Evolutionary conservation across 2,888 invertebrate species (phyloP), one percentile per base, ranked within the genome.

Genomic region (Drosophila pseudotakahashii): DNA sequence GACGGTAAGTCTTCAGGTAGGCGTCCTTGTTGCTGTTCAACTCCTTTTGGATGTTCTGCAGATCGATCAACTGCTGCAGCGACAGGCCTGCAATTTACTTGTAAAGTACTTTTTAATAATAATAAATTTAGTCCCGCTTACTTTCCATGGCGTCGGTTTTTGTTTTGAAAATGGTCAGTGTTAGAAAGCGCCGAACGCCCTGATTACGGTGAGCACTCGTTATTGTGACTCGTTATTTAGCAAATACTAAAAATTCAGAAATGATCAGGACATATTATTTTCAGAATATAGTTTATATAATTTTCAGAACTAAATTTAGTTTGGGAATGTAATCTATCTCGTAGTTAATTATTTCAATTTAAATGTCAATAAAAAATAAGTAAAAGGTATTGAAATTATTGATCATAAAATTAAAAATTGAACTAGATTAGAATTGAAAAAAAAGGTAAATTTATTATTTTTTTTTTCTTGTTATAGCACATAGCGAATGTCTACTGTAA

Each of bases 11-110:
- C 5, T 72, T 51, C n/a, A 84, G 16, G 39, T 74, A 77, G 0
- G 19, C 39, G 3, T 51, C 36, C 48, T 57, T 84, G 39, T 45
- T 71, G 3, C 68, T 70, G 37, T 85, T 88, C 0, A 89, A 75
- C 11, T 83, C 75, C 19, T 78, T 73, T 52, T 91, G 91, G 3
- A 84, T 64, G 14, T 88, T 75, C 3, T 81, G 85, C 50, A 91
- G 45, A 14, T 76, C 76, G 4, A 88, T 73, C 5, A 91, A 74
- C 50, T 89, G 81, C 37, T 89, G 79, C 4, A 92, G 30, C 32
- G 88, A 73, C 55, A 90, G 75, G 42, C 91, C 91, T 91, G 39
- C 6, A 53, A 36, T 44, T 19, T 23, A 7, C 14, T 7, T 0
- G 1, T 13, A 9, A 14, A 14, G 7, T 1, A 45, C 14, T 14